Base-by-base conservation (phyloP, 1,140 invertebrate species). In the Macrosteles quadrilineatus region DNA sequence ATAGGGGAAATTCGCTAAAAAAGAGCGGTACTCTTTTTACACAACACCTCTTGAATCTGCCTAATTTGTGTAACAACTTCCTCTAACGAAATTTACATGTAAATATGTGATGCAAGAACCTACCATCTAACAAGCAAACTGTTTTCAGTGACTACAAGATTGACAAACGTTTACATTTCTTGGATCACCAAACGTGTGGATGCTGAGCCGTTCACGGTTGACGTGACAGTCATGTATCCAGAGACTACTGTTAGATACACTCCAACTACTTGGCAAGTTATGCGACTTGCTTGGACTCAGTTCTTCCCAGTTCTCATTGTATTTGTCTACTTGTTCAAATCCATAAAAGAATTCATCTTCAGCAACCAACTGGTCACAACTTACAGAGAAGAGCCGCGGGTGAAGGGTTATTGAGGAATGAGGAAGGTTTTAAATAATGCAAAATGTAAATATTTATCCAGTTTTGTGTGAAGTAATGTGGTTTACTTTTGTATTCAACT, bases 271-370 rank as follows among this genome's bases (percentile, higher is more conserved):
- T 87, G 90, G 85, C 88, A 93, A 78, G 85, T 90, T 72, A 78
- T 93, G 14, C 92, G 91, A 76, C 91, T 87, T 83, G 90, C 88
- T 0, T 93, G 90, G 90, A 84, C 92, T 12, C 88, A 90, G 75
- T 90, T 88, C 75, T 79, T 88, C 17, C 85, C 87, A 19, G 78
- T 89, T 36, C 84, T 84, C 57, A 76, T 87, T 11, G 79, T 88
- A 21, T 85, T 87, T 53, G 81, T 85, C 45, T 87, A 82, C 77
- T 76, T 89, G 17, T 82, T 86, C 77, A 80, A 82, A 70, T 85
- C 82, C 78, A 76, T 88, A 12, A 87, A 87, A 75, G 80, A 76
- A 72, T 89, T 87, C 80, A 82, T 90, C 32, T 90, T 89, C 74
- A 82, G 82, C 11, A 85, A 85, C 43, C 82, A 86, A 50, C 78